Evolutionary conservation across 2,113 vertebrate species (phyloP), one percentile per base, ranked within the genome.

Genomic region (Nannospalax galili): DNA sequence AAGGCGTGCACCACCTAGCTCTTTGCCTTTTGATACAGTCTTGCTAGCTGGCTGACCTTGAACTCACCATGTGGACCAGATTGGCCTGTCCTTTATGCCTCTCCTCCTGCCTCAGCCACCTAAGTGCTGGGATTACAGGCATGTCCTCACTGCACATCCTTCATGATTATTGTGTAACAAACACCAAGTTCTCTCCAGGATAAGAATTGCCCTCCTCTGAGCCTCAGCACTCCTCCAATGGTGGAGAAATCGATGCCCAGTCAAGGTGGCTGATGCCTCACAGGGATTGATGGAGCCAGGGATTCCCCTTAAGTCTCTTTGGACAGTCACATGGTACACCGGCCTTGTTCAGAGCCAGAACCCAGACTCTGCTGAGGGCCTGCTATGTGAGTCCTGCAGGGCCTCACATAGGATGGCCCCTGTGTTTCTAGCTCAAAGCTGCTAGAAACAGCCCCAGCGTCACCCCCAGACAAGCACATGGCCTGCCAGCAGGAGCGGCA

Each of bases 401-500:
- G 7, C 7, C 65, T 52, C n/a, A n/a, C n/a, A n/a, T n/a, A n/a
- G n/a, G n/a, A n/a, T n/a, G n/a, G n/a, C n/a, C n/a, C n/a, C n/a
- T n/a, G n/a, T n/a, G n/a, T n/a, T n/a, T n/a, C n/a, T n/a, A 4
- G 16, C 64, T 35, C 48, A 7, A 37, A 52, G 15, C 32, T 1
- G 2, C 22, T 5, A 26, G 26, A 69, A 64, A 17, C 2, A 24
- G 35, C 26, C 37, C 45, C 7, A 2, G 5, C 2, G 52, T 28
- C 19, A 30, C 15, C 64, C n/a, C 10, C 22, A 60, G 52, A 67
- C 14, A n/a, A 8, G 35, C 20, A 0, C 11, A 12, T 22, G 1
- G 19, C 11, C 15, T 7, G 37, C 90, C n/a, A 1, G 42, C 22
- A 15, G 7, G 26, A 16, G 48, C 0, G 0, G 26, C 80, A 72